Percentiles rank a stretch among this genome's conserved stretches.
phyloP scores from a whole-genome alignment of 2,888 invertebrate genomes.

The Phyllotreta striolata region DNA sequence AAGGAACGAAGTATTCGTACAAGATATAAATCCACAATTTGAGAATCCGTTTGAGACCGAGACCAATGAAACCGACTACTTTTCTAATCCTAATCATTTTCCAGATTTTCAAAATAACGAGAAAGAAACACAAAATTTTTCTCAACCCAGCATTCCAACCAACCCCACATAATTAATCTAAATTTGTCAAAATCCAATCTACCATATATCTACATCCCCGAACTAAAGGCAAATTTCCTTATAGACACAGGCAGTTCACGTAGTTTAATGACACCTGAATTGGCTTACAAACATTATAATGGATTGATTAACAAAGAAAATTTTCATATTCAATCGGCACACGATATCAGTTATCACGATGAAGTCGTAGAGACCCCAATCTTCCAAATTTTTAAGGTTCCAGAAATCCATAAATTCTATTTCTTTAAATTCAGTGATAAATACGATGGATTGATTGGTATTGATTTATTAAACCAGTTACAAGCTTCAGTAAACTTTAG shows the following conservation, averaged over 20 bases:
- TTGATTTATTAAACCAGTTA: not conserved
- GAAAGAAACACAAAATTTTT: no score
- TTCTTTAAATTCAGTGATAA: not conserved
- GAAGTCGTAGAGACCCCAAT: constrained; percentile 1
- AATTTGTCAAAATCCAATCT: no score
- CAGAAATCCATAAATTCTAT: constrained; percentile 1
- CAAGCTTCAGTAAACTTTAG: not conserved
- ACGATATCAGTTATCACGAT: constrained; percentile 8
- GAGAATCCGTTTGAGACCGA: no score
- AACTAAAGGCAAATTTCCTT: constrained; percentile 1
- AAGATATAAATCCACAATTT: no score
- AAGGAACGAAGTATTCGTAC: no score
- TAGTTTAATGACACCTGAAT: not conserved
- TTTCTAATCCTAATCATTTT: no score
- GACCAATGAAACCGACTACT: no score
- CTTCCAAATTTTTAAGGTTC: constrained; percentile 3
- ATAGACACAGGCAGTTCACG: not conserved
- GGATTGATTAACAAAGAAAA: not conserved
- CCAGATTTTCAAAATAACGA: no score
- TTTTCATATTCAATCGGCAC: constrained; percentile 4
- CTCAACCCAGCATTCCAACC: no score
- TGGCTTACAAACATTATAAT: not conserved
- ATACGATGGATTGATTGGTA: not conserved
- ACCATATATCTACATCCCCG: not conserved
- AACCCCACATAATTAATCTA: no score